Evolutionary conservation across 2,888 invertebrate genomes (phyloP).

Genomic region (Heliothis peltigera): DNA sequence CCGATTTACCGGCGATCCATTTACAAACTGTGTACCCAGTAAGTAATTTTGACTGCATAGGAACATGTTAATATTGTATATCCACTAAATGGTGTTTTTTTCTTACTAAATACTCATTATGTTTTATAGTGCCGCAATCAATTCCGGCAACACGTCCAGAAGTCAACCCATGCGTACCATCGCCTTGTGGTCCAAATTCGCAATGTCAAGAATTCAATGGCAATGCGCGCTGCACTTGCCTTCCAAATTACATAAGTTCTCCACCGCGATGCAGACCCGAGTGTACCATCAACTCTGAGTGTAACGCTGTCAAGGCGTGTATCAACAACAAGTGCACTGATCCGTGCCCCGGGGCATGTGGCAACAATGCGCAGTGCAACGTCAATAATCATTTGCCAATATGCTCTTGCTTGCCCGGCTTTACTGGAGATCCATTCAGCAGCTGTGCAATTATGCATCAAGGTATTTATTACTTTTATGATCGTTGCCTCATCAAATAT

Average conservation of each 20-base stretch:
- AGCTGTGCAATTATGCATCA: slow-evolving; percentile 77
- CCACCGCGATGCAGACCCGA: slow-evolving; percentile 94
- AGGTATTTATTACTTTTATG: slow-evolving; percentile 65
- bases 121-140: slow-evolving; percentile 72
- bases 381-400: slow-evolving; percentile 93
- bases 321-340: slow-evolving; percentile 93
- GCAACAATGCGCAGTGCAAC: slow-evolving; percentile 93
- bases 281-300: slow-evolving; percentile 93
- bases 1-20: slow-evolving; percentile 94
- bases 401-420: slow-evolving; percentile 92
- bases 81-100: slow-evolving; percentile 3
- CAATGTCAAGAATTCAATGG: slow-evolving; percentile 92
- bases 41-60: slow-evolving; percentile 56
- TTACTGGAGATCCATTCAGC: slow-evolving; percentile 93
- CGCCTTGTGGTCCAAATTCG: slow-evolving; percentile 95
- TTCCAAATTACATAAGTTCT: slow-evolving; percentile 93
- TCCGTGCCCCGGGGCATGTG: slow-evolving; percentile 95
- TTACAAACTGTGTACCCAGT: slow-evolving; percentile 90
- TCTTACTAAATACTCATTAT: slow-evolving; percentile 7
- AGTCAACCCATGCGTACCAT: slow-evolving; percentile 92
- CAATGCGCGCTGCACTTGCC: slow-evolving; percentile 92
- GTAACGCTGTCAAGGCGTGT: slow-evolving; percentile 92
- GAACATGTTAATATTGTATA: background rate
- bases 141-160: slow-evolving; percentile 68
- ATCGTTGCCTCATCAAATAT: background rate